Evolutionary conservation across 2,888 invertebrate genomes (phyloP), one percentile per base, ranked within the genome.

Genomic region (Chydorus sphaericus): DNA sequence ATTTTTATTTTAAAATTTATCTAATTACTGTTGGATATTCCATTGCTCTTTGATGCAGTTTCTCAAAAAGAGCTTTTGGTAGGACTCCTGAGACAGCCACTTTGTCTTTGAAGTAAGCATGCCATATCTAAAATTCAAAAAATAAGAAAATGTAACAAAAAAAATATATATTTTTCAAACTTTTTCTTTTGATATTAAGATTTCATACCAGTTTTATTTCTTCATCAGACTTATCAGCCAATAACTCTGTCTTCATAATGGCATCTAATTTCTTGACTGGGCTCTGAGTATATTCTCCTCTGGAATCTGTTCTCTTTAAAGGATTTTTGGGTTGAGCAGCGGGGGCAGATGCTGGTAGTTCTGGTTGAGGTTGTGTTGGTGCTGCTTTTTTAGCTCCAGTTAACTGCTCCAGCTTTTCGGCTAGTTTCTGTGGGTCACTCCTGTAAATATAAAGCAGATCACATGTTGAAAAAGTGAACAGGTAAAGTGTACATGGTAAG

Each of bases 221-320:
- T 30, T 79, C 76, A 16, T 77, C 74, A 57, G 71, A 73, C 69
- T 87, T 85, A 63, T 84, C 79, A 62, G 74, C 68, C 1, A 90
- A 75, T 57, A 88, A 72, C 14, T 88, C 85, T 33, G 82, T 61
- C 71, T 87, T 89, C 75, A 90, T 83, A 56, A 89, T 78, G 62
- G 80, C 80, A 56, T 75, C 72, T 2, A 90, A 73, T 23, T 59
- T 56, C 67, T 67, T 52, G 33, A 18, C 23, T 37, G 33, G 33
- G 23, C 33, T 33, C 6, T 33, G 36, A 18, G 33, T 52, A n/a
- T 31, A 52, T n/a, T 26, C 36, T 5, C 30, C 52, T 11, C 16
- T 36, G 14, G 52, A 52, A 2, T 36, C 37, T 36, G 7, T 7
- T 39, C 20, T 39, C 16, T 7, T 23, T 39, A n/a, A n/a, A n/a